These are phyloP conservation scores for Drosophila pseudoananassae DNA, from an alignment of 1,140 invertebrate genomes.

Conservation along the genomic window DNA sequence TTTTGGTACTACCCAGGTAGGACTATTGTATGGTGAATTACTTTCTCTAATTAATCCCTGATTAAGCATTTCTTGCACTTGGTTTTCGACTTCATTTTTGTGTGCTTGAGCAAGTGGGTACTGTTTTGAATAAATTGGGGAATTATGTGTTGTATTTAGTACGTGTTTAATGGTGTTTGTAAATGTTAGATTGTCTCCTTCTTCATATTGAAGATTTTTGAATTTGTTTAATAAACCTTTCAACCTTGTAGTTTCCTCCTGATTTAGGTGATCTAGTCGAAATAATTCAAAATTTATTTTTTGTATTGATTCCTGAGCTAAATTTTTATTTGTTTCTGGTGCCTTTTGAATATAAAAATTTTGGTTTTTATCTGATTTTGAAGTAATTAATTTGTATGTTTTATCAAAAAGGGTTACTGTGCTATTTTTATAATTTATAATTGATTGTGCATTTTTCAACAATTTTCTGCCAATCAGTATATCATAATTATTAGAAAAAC, in stretches of 20 bases:
- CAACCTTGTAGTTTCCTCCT: too few species aligned
- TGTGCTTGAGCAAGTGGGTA: slow-evolving; percentile 1
- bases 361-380: neutral
- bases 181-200: neutral
- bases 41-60: slow-evolving; percentile 5
- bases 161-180: neutral
- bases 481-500: slow-evolving; percentile 3
- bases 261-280: too few species aligned
- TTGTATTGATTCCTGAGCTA: too few species aligned
- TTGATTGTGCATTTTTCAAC: too few species aligned
- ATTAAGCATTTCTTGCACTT: neutral
- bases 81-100: slow-evolving; percentile 1
- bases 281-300: neutral
- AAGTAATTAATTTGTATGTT: neutral
- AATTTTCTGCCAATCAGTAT: slow-evolving; percentile 7
- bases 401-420: too few species aligned
- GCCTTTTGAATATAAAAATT: slow-evolving; percentile 2
- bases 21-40: slow-evolving; percentile 4
- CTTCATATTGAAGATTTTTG: too few species aligned
- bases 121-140: neutral
- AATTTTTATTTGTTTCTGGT: slow-evolving; percentile 10
- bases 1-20: slow-evolving; percentile 3
- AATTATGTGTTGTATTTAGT: neutral
- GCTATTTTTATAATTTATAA: too few species aligned
- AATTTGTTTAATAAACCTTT: neutral